Evolutionary conservation across 37 sponge, comb jelly and placozoan species (phyloP).

Genomic region (Oscarella lobularis): DNA sequence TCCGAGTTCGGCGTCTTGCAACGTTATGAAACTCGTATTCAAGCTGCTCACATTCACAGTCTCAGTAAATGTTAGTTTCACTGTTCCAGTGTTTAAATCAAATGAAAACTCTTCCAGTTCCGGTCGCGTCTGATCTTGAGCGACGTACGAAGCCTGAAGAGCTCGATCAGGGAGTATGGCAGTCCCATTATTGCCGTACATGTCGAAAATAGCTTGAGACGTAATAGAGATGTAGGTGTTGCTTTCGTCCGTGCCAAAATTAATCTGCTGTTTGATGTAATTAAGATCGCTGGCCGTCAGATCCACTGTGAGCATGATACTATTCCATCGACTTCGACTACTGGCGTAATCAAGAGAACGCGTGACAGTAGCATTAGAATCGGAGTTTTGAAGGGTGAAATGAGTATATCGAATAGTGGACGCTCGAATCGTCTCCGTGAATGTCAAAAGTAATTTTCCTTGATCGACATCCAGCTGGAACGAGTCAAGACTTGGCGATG

Average conservation of each 20-base stretch:
- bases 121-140: slow-evolving; percentile 25
- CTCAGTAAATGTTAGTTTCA: slow-evolving; percentile 58
- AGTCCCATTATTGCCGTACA: slow-evolving; percentile 14
- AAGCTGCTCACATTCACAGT: slow-evolving; percentile 39
- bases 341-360: slow-evolving; percentile 15
- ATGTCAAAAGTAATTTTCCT: slow-evolving; percentile 46
- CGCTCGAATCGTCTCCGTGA: slow-evolving; percentile 65
- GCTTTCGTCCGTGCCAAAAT: slow-evolving; percentile 36
- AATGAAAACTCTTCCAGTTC: slow-evolving; percentile 11
- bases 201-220: slow-evolving; percentile 26
- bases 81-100: slow-evolving; percentile 31
- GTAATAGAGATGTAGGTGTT: slow-evolving; percentile 32
- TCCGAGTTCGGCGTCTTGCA: slow-evolving; percentile 45
- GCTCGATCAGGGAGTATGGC: slow-evolving; percentile 18
- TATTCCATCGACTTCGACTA: not conserved
- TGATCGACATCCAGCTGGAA: slow-evolving; percentile 54
- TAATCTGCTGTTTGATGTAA: slow-evolving; percentile 29
- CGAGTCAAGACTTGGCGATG: slow-evolving; percentile 18
- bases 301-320: slow-evolving; percentile 24
- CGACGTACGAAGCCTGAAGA: slow-evolving; percentile 15
- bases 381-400: not conserved
- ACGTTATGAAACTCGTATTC: slow-evolving; percentile 36
- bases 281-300: slow-evolving; percentile 48
- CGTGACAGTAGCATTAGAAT: not conserved
- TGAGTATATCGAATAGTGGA: not conserved